These are phyloP conservation scores for Entomyzon cyanotis DNA, from an alignment of 2,113 vertebrate species.

Conservation along the genomic window DNA sequence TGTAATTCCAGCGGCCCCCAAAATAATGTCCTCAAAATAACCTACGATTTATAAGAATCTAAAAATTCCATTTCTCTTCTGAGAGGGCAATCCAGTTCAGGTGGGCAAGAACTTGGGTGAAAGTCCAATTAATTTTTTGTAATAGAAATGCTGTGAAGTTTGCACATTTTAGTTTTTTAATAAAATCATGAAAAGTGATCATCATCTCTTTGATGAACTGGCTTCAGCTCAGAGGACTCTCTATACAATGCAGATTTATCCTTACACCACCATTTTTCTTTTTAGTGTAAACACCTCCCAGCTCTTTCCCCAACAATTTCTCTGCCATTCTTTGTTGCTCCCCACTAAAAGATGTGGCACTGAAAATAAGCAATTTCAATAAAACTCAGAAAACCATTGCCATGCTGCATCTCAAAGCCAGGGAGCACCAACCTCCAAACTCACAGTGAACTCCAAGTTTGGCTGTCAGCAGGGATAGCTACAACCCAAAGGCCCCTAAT, in stretches of 20 bases:
- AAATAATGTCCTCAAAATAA: background rate
- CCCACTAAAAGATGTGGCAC: background rate
- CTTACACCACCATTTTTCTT: background rate
- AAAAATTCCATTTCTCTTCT: background rate
- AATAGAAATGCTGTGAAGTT: background rate
- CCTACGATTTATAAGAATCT: background rate
- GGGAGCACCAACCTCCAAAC: background rate
- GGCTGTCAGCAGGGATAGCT: background rate
- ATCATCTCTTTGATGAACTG: background rate
- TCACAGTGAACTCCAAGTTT: background rate
- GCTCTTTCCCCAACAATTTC: background rate
- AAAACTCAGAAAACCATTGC: background rate
- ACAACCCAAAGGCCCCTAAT: background rate
- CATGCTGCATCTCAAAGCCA: background rate
- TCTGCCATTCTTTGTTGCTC: background rate
- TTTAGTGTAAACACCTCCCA: background rate
- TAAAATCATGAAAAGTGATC: background rate
- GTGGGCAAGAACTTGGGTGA: background rate
- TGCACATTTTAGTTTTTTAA: background rate
- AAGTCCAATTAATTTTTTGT: background rate
- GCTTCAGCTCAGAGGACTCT: rapidly evolving
- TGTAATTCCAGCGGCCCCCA: background rate
- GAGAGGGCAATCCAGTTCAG: background rate
- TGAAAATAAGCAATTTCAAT: background rate
- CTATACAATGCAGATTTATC: background rate